These are phyloP conservation scores for Panagrolaimus sp. DNA, from an alignment of 1,140 invertebrate species.

Conservation along the genomic window DNA sequence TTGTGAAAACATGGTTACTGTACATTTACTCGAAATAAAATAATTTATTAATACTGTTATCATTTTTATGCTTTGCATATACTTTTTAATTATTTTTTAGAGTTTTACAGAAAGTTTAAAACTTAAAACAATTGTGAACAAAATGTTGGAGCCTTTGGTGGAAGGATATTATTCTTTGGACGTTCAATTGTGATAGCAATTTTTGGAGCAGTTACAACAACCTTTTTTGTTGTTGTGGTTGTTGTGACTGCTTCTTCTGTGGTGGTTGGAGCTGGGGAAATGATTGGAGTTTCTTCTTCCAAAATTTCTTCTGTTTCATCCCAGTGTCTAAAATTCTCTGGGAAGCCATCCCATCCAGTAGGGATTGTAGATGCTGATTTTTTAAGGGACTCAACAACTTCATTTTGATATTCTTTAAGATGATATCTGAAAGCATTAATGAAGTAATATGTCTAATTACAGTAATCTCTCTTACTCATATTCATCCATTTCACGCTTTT, in stretches of 20 bases:
- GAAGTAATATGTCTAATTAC: too few relatives aligned
- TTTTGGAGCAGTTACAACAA: too few relatives aligned
- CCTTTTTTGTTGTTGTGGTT: neutral
- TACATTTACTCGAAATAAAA: too few relatives aligned
- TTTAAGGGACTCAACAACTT: neutral
- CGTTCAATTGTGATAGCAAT: neutral
- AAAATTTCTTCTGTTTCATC: too few relatives aligned
- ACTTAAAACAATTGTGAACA: neutral
- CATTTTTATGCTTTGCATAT: too few relatives aligned
- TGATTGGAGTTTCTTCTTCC: neutral
- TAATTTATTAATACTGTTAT: too few relatives aligned
- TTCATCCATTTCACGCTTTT: neutral
- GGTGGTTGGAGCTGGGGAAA: neutral
- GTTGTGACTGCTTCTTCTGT: neutral
- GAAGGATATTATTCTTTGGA: neutral
- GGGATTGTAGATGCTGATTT: neutral
- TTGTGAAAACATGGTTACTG: too few relatives aligned
- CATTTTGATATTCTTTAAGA: constrained; percentile 9
- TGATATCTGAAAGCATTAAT: neutral
- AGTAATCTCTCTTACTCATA: neutral
- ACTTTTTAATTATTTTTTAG: too few relatives aligned
- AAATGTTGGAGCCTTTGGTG: neutral
- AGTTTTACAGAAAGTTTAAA: too few relatives aligned
- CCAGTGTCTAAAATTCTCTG: too few relatives aligned
- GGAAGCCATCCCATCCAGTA: too few relatives aligned